Percentiles rank a stretch among this genome's conserved stretches.
Conservation (phyloP, 2,888 invertebrate species). For the Drosophila sordidula region DNA sequence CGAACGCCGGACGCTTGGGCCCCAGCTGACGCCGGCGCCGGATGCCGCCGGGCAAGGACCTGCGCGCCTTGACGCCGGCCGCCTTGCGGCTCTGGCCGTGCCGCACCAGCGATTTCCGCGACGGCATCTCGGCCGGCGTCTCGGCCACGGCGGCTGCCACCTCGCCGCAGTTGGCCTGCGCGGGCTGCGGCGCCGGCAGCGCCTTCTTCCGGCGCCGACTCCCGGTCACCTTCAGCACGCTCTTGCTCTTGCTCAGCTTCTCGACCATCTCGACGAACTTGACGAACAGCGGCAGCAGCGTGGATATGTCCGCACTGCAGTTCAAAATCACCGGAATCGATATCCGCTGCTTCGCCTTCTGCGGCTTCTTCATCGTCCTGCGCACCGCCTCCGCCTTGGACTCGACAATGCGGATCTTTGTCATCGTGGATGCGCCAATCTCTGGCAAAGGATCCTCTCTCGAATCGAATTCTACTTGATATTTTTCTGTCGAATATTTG, state of each 20-base stretch:
- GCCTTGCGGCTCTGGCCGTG: background rate
- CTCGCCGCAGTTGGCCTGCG: too few species aligned
- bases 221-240: background rate
- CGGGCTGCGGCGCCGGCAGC: too few species aligned
- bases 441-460: background rate
- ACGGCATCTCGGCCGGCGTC: too few species aligned
- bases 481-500: background rate
- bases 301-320: background rate
- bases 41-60: too few species aligned
- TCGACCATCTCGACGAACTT: constrained; percentile 7
- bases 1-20: background rate
- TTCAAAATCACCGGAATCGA: constrained; percentile 1
- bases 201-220: background rate
- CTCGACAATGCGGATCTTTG: background rate
- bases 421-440: background rate
- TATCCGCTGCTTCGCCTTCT: background rate
- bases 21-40: too few species aligned
- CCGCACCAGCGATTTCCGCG: background rate
- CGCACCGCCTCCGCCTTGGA: accelerated
- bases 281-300: constrained; percentile 5
- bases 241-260: background rate
- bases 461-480: background rate
- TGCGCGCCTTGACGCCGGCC: background rate
- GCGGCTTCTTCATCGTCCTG: background rate
- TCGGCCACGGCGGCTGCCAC: too few species aligned